Percentiles rank a stretch among this genome's conserved stretches.
Evolutionary conservation across 2,888 invertebrate species (phyloP).

Genomic region (Agrochola circellaris): DNA sequence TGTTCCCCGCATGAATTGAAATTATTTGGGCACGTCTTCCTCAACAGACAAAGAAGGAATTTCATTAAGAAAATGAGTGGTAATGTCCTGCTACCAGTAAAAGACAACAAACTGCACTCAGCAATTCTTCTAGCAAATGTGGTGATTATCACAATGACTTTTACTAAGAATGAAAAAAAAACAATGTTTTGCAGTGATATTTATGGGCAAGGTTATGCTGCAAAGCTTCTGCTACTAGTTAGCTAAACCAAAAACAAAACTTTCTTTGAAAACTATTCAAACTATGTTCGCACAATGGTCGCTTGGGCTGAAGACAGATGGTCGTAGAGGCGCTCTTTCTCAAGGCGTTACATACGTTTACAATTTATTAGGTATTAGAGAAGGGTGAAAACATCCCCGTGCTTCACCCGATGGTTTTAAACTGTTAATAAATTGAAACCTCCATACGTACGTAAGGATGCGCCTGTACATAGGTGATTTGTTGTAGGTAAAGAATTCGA

Average conservation of each 20-base stretch:
- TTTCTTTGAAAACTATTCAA: background rate
- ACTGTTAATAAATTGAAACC: constrained; percentile 57
- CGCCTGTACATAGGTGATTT: background rate
- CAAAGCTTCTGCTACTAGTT: no score
- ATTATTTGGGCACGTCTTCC: background rate
- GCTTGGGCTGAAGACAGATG: constrained; percentile 32
- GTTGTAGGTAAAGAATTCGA: background rate
- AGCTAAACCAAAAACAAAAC: constrained; percentile 6
- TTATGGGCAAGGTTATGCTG: no score
- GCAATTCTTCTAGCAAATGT: background rate
- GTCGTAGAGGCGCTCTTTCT: constrained; percentile 39
- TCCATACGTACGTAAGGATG: background rate
- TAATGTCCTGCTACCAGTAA: background rate
- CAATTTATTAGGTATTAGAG: constrained; percentile 55
- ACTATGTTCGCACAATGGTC: background rate
- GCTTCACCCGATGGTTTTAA: constrained; percentile 48
- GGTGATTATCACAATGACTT: background rate
- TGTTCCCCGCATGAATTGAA: background rate
- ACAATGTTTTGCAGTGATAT: no score
- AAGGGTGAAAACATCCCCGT: constrained; percentile 53
- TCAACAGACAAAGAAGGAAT: background rate
- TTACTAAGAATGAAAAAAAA: no score
- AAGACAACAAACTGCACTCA: background rate
- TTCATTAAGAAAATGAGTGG: no score
- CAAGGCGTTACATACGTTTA: constrained; percentile 55